Evolutionary conservation across 2,113 vertebrate species (phyloP), one percentile per base, ranked within the genome.

Genomic region (Telmatochromis brachygnathus): DNA sequence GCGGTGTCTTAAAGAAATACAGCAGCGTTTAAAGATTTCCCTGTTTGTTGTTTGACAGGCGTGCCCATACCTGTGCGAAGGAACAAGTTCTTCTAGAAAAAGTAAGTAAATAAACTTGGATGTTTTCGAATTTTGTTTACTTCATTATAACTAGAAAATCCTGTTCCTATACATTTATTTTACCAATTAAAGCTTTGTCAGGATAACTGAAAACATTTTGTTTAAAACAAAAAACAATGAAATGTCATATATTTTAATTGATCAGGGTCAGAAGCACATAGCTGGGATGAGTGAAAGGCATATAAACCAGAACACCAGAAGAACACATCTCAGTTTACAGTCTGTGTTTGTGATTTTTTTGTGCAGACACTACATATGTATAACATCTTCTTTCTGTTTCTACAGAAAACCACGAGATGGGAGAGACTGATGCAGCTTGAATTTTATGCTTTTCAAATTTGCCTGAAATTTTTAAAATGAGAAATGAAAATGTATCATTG

Each of bases 201-300:
- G n/a, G 10, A 23, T 23, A 23, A 42, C 65, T 14, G 37, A 12
- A 8, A 68, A 23, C 7, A 68, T 39, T 68, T 39, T 17, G 62
- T 21, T 39, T 39, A n/a, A 37, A 68, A 37, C 35, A 68, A n/a
- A 65, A 68, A 37, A 8, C 17, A 39, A 42, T 42, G 62, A 70
- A 70, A 70, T 23, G 1, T 21, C 1, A 14, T 0, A 39, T 68
- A 39, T 39, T 39, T 37, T 14, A 70, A 42, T 6, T 42, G 62
- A 21, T 68, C 62, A 42, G n/a, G 12, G 62, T 68, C 35, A 39
- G 65, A 21, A 42, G 12, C n/a, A 9, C 0, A 12, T 0, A 13
- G 35, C 35, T 39, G n/a, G 35, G 62, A 39, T 70, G 35, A 4
- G 7, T 14, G 35, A 23, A 68, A 68, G 60, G 33, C 33, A 21